Base-by-base conservation (phyloP, 2,888 invertebrate species). In the Tinea pellionella region DNA sequence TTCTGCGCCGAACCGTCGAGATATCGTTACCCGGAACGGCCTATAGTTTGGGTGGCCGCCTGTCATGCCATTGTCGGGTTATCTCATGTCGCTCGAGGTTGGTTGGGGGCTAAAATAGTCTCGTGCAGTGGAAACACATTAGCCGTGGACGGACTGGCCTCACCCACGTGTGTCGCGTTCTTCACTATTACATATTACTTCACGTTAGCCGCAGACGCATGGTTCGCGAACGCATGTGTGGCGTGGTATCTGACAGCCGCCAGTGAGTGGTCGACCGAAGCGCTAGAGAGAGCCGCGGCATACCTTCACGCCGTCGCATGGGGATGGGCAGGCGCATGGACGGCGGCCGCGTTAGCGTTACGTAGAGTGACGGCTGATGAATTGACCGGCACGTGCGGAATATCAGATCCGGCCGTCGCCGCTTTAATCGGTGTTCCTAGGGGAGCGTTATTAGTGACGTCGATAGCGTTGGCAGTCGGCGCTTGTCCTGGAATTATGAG, bases 241-340 rank as follows among this genome's bases (percentile, higher is more conserved):
- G 95, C 96, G 61, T 97, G 96, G 94, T 94, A 95, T 72, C 88
- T 97, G 58, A 94, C 96, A 3, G 96, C 96, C 0, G 94, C 95
- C 53, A 93, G 96, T 73, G 96, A 96, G 73, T 97, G 97, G 97
- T 95, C 96, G 24, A 95, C 95, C 61, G 97, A 97, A 79, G 96
- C 96, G 1, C 90, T 97, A 60, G 96, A 96, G 77, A 92, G 94
- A 58, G 93, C 95, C 29, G 93, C 96, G 0, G 92, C 94, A 15
- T 93, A 96, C 69, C 92, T 96, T 65, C 97, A 97, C 78, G 91
- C 94, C 1, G 90, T 92, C 0, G 93, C 96, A 1, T 97, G 97
- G 96, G 94, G 94, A 62, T 90, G 95, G 67, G 96, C 96, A 0
- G 92, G 95, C 43, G 91, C 95, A 11, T 92, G 95, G 69, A 94